Base-by-base conservation (phyloP, 2,797 vertebrate genomes). In the Anabacerthia variegaticeps region DNA sequence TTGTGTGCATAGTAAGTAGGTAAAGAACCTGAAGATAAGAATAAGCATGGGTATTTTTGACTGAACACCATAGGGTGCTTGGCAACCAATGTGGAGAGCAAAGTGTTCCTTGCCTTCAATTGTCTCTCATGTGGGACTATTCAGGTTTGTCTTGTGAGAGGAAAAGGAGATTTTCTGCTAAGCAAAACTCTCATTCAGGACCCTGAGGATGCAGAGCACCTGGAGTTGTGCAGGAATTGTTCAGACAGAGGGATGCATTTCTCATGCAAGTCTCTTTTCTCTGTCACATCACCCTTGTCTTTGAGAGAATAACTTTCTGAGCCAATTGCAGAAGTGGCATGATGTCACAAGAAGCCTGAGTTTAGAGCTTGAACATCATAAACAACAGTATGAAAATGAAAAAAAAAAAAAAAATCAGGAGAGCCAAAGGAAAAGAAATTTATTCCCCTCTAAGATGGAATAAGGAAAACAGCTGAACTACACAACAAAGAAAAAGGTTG, bases 211-310 rank as follows among this genome's bases (percentile, higher is more conserved):
- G 23, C 5, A 58, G 16, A 43, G 1, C 27, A 69, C 11, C 27
- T 36, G 39, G 11, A 74, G 46, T 27, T 36, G 23, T 39, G 69
- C 14, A 6, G 3, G 43, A 32, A 26, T 51, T 41, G 18, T 54
- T 54, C 4, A 79, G 15, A 7, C 2, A 56, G 14, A 0, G 3
- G 1, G 2, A 1, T 41, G 46, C 12, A 46, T 28, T 56, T 11
- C 18, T 21, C 8, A 77, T 83, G 32, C 15, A 74, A 34, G 7
- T 43, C 26, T 28, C 4, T 76, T 88, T 82, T 51, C 23, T 71
- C 23, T 73, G 12, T 32, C 12, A 52, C 18, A 44, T 55, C 6
- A 69, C 17, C 14, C 26, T 67, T 1, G 0, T 39, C 56, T 66
- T 82, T 22, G 73, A 82, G 8, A 55, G 10, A 84, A 20, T 5